Percentiles rank a stretch among this genome's conserved stretches.
Evolutionary conservation across 1,140 invertebrate genomes (phyloP).

Genomic region (Tetramorium alpestre): DNA sequence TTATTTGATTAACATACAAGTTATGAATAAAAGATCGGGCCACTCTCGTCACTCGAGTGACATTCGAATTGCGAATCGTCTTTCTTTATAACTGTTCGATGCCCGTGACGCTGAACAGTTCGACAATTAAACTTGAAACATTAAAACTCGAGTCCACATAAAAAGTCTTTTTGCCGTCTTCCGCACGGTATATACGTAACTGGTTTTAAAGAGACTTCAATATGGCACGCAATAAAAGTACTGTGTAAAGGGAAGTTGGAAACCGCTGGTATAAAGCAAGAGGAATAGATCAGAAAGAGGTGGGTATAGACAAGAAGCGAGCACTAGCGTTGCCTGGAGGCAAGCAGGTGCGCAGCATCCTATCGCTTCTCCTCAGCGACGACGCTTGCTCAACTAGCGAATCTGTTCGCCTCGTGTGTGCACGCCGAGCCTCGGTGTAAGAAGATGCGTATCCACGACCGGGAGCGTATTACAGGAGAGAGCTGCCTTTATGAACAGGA

Average conservation of each 20-base stretch:
- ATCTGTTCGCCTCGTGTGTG: conserved; percentile 48
- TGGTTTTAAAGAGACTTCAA: conserved; percentile 37
- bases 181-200: not conserved
- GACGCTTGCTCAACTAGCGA: conserved; percentile 37
- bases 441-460: conserved; percentile 36
- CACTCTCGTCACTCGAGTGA: not conserved
- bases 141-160: not conserved
- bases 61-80: not conserved
- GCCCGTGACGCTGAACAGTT: not conserved
- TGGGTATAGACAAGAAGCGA: conserved; percentile 63
- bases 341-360: conserved; percentile 78
- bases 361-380: conserved; percentile 62
- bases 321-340: conserved; percentile 70
- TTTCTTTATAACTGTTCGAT: not conserved
- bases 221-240: conserved; percentile 26
- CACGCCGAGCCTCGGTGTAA: conserved; percentile 37
- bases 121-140: not conserved
- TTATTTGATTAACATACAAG: not conserved
- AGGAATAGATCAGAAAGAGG: conserved; percentile 63
- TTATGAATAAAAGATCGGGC: not conserved
- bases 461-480: conserved; percentile 18
- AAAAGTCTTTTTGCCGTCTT: not conserved
- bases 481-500: conserved; percentile 17
- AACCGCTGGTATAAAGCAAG: conserved; percentile 57
- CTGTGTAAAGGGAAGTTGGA: conserved; percentile 37